Evolutionary conservation across 2,113 vertebrate species (phyloP), one percentile per base, ranked within the genome.

Genomic region (Recurvirostra avosetta): DNA sequence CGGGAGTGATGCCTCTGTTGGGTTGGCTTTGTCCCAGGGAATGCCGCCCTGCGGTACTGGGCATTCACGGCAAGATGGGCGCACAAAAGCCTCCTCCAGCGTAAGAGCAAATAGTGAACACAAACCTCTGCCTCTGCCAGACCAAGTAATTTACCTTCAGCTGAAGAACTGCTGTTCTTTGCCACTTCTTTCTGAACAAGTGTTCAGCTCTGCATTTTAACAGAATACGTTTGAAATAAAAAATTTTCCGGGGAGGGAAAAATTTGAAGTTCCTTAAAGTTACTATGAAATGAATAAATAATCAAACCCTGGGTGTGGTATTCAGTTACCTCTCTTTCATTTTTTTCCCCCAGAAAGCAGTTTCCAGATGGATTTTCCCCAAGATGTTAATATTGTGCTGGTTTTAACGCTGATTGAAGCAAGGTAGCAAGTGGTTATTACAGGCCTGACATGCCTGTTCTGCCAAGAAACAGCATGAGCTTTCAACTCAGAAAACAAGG

Each of bases 401-500:
- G 36, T 50, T 79, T 96, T 83, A 95, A 40, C 12, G 17, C 78
- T 88, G 88, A 70, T 59, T 68, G 86, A 96, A 96, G 80, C 62
- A 92, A 82, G 55, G 59, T 78, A 96, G 67, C 91, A 72, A 96
- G 80, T 87, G 93, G 67, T 88, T 95, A 90, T 76, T 94, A 94
- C 87, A 91, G 80, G 66, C 49, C 77, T 92, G 86, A 94, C 77
- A 76, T 92, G 95, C 58, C 83, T 72, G 65, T 52, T 95, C 89
- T 97, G 94, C 94, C 95, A 94, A 94, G 80, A 80, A 95, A 89
- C 95, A 97, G 86, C 74, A 2, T 81, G 92, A 82, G 95, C 88
- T 94, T 97, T 92, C 92, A 96, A 30, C 85, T 81, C n/a, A 8
- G 41, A 72, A 94, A 95, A 70, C 73, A 94, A 95, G 94, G 76